Evolutionary conservation across 2,113 vertebrate genomes (phyloP), one percentile per base, ranked within the genome.

Genomic region (Taurulus bubalis): DNA sequence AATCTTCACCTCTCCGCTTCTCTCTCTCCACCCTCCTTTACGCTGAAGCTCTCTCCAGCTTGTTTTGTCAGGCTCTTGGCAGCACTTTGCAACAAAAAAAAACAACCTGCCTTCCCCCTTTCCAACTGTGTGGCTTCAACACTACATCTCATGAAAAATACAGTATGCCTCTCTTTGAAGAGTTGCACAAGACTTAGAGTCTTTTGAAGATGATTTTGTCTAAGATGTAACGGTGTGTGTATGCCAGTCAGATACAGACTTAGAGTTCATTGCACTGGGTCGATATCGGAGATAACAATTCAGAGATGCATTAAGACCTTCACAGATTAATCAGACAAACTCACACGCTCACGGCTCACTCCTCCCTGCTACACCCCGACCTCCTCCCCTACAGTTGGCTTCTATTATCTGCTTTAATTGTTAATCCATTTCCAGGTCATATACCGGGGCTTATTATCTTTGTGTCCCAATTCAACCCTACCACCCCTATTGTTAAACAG

Each of bases 121-220:
- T 69, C 71, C 60, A 67, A 72, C 65, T 47, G 71, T n/a, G 49
- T 74, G 36, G 36, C 71, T 74, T 45, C 80, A 4, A 42, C 38
- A 8, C 70, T 12, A 68, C 53, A 55, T 70, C 71, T 72, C 47
- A 80, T 86, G 20, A 72, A 82, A 89, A 78, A 68, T 74, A 86
- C 58, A 85, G 9, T 7, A 22, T 10, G 34, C 6, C 24, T 49
- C 67, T 73, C 47, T 84, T 85, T 83, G 82, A 82, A 83, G 77
- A 45, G 66, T 51, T 74, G 62, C 55, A 24, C 9, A 51, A 24
- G 8, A 79, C 77, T 49, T 34, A 6, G 58, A 76, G 38, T 8
- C 53, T 78, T 76, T 60, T 65, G 56, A 71, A 68, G 76, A 77
- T n/a, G 28, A 60, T 73, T 82, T 72, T 84, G 79, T 71, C 12